phyloP scores from a whole-genome alignment of 2,797 vertebrate species.

The Pantherophis vulpinus region DNA sequence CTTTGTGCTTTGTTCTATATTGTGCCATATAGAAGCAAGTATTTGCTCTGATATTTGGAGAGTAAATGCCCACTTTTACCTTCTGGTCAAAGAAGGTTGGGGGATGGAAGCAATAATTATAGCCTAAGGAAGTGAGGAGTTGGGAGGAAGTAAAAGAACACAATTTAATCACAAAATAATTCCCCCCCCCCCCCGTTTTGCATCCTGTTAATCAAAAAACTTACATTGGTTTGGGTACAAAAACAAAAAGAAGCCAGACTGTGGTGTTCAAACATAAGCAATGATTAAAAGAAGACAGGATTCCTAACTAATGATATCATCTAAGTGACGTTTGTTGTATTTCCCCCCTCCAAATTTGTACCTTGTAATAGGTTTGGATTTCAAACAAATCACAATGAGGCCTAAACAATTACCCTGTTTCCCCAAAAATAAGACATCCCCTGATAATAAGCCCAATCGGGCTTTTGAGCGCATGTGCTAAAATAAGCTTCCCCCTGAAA shows the following conservation, averaged over 20 bases:
- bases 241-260: neutral
- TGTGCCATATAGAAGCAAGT: neutral
- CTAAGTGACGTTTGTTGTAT: neutral
- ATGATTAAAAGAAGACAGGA: neutral
- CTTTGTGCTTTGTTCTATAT: neutral
- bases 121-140: neutral
- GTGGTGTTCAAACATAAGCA: neutral
- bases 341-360: neutral
- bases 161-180: neutral
- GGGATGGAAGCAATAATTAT: neutral
- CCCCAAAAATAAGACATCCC: too few species aligned
- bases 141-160: neutral
- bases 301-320: neutral
- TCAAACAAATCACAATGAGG: neutral
- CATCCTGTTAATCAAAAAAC: neutral
- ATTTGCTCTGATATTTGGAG: neutral
- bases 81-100: neutral
- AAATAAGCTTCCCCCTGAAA: too few species aligned
- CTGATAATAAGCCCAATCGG: too few species aligned
- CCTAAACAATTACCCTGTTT: neutral
- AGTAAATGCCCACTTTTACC: neutral
- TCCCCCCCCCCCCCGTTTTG: neutral
- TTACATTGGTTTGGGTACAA: neutral
- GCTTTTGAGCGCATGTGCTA: too few species aligned
- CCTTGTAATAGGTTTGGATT: neutral